Conservation (phyloP, 2,888 invertebrate species). For the Eupeodes luniger region DNA sequence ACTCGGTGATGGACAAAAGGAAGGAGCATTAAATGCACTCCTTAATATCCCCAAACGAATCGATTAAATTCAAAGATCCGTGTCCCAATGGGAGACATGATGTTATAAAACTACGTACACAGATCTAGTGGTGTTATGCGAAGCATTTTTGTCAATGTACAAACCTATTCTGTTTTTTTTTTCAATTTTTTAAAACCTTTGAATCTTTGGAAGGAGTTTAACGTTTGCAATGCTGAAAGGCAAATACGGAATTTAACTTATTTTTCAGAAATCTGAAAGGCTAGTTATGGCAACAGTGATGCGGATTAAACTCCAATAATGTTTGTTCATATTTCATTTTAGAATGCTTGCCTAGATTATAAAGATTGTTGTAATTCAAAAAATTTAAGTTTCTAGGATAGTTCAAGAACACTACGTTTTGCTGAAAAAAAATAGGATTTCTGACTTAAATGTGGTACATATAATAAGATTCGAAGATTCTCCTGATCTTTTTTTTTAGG, state of each 20-base stretch:
- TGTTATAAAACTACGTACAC: slow-evolving; percentile 28
- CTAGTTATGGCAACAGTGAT: too few relatives aligned
- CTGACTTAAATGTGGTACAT: too few relatives aligned
- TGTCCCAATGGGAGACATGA: slow-evolving; percentile 62
- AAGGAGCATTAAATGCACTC: slow-evolving; percentile 75
- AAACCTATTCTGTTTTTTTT: background rate
- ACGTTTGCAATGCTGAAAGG: background rate
- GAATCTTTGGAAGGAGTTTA: background rate
- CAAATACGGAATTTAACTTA: background rate
- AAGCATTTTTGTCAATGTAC: slow-evolving; percentile 51
- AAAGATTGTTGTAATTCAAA: too few relatives aligned
- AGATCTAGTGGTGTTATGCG: slow-evolving; percentile 64
- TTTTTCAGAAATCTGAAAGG: too few relatives aligned
- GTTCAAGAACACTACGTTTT: too few relatives aligned
- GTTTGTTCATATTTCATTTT: too few relatives aligned
- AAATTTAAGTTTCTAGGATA: too few relatives aligned
- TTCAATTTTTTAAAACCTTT: background rate
- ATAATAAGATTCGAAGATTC: too few relatives aligned
- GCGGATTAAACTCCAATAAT: too few relatives aligned
- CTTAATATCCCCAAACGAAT: slow-evolving; percentile 76
- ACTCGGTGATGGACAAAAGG: slow-evolving; percentile 72
- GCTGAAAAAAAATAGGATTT: too few relatives aligned
- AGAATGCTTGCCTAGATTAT: too few relatives aligned
- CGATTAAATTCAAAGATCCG: slow-evolving; percentile 74
- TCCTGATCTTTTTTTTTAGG: too few relatives aligned